A percentile compares a stretch with the other conserved stretches of the same genome.
phyloP scores from a whole-genome alignment of 35 echinoderm and acorn worm genomes.

The Apostichopus californicus region DNA sequence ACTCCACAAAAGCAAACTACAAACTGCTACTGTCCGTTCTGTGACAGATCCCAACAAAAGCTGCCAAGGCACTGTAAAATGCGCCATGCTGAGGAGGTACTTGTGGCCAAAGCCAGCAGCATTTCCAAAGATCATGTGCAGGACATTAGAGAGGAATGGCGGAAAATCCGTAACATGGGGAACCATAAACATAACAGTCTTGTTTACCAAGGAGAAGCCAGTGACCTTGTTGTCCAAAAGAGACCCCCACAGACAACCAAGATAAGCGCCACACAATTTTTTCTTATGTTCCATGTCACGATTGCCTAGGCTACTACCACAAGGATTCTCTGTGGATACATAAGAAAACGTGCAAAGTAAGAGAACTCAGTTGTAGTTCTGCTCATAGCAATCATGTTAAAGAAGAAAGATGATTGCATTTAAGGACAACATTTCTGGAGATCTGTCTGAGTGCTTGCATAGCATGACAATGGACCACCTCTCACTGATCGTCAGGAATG shows the following conservation, averaged over 20 bases:
- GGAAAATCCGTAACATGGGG: not conserved
- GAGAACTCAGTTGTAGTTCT: not conserved
- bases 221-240: not conserved
- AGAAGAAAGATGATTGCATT: not conserved
- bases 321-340: constrained; percentile 26
- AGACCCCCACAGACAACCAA: not conserved
- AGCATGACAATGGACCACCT: not conserved
- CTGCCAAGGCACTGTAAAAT: constrained; percentile 23
- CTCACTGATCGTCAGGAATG: constrained; percentile 6
- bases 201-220: not conserved
- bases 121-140: not conserved
- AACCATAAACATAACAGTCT: constrained; percentile 21
- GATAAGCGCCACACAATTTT: not conserved
- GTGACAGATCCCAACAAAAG: not conserved
- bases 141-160: not conserved
- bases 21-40: constrained; percentile 13
- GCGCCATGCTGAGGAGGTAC: not conserved
- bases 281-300: not conserved
- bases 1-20: too few species aligned
- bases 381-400: not conserved
- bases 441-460: not conserved
- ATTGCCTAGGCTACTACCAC: constrained; percentile 22
- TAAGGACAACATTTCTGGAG: not conserved
- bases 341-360: constrained; percentile 12
- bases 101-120: not conserved